Percentiles rank a stretch among this genome's conserved stretches.
Conservation (phyloP, 2,113 vertebrate genomes). For the Chaetodon auriga region DNA sequence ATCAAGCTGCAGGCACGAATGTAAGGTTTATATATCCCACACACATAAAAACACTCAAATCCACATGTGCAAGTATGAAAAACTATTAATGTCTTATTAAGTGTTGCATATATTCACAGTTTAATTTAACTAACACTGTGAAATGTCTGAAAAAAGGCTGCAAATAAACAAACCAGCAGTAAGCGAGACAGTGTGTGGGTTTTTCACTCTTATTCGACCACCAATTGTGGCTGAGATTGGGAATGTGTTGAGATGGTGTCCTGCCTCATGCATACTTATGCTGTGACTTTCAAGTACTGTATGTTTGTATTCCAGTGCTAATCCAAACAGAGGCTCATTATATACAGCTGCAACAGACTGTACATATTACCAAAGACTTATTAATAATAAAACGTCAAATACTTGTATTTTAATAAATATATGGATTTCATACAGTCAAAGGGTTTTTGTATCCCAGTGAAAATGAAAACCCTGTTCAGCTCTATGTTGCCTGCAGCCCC, state of each 20-base stretch:
- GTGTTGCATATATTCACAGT: not conserved
- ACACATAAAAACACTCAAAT: not conserved
- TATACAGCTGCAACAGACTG: not conserved
- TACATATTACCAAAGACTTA: not conserved
- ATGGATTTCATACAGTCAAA: not conserved
- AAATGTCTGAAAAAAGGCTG: not conserved
- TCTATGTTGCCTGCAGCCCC: not conserved
- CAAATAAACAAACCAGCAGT: not conserved
- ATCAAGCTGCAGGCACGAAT: not conserved
- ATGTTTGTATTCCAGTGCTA: slow-evolving; percentile 1
- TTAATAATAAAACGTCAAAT: not conserved
- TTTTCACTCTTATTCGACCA: not conserved
- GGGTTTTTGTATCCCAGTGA: not conserved
- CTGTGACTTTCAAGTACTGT: not conserved
- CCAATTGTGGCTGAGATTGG: not conserved
- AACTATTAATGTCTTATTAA: not conserved
- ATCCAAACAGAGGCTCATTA: not conserved
- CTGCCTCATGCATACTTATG: slow-evolving; percentile 1
- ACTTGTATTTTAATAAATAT: not conserved
- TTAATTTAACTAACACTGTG: not conserved
- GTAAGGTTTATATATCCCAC: not conserved
- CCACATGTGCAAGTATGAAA: not conserved
- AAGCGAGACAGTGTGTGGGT: not conserved
- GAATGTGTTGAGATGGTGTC: not conserved
- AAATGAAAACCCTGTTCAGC: not conserved